Evolutionary conservation across 2,797 vertebrate species (phyloP).

Genomic region (Bovichtus variegatus): DNA sequence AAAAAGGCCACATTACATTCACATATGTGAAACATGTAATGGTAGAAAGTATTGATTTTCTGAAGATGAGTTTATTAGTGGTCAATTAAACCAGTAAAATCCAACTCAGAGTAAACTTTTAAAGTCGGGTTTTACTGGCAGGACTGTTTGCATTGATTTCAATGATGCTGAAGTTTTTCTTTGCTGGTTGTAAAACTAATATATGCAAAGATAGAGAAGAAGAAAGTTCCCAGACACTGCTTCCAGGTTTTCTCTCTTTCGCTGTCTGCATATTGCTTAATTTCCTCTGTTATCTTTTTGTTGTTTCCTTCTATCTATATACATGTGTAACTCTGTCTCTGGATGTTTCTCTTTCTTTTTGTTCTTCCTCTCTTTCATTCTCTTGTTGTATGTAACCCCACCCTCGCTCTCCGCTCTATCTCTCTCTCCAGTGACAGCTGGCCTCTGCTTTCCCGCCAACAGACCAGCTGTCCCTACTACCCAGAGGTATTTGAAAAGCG

Average conservation of each 20-base stretch:
- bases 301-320: background rate
- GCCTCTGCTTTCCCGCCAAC: conserved; percentile 74
- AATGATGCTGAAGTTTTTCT: background rate
- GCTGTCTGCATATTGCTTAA: background rate
- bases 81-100: background rate
- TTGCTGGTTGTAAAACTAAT: background rate
- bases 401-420: background rate
- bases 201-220: background rate
- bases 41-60: background rate
- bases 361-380: background rate
- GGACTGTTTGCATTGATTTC: background rate
- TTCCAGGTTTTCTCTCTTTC: background rate
- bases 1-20: background rate
- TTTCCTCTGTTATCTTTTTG: too few relatives aligned
- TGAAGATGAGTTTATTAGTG: background rate
- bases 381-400: background rate
- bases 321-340: background rate
- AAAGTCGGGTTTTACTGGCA: too few relatives aligned
- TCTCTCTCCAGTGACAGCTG: conserved; percentile 66
- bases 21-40: background rate
- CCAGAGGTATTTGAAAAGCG: conserved; percentile 54
- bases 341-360: background rate
- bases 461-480: conserved; percentile 73
- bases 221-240: too few relatives aligned
- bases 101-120: background rate